phyloP scores from a whole-genome alignment of 1,140 invertebrate genomes.

The Eulimnadia texana region DNA sequence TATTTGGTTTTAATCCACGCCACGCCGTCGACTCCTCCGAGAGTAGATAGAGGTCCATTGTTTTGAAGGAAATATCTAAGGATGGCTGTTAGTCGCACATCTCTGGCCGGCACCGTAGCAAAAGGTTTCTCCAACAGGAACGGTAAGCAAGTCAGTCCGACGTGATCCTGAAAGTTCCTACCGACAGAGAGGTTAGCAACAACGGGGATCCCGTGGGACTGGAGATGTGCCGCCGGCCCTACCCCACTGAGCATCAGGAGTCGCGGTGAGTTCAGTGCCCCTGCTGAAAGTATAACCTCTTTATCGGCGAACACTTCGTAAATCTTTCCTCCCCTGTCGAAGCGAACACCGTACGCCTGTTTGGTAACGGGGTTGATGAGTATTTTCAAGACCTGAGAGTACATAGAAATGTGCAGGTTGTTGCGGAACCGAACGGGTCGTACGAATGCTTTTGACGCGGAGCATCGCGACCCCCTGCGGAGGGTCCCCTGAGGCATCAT shows the following conservation, averaged over 20 bases:
- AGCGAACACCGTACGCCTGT: conserved; percentile 58
- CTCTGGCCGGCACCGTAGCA: conserved; percentile 30
- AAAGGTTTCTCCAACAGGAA: conserved; percentile 53
- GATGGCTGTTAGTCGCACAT: conserved; percentile 31
- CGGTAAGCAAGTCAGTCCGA: conserved; percentile 61
- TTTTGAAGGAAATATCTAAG: conserved; percentile 38
- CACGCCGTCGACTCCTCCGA: conserved; percentile 52
- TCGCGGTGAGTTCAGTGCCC: conserved; percentile 62
- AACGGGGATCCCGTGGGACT: conserved; percentile 49
- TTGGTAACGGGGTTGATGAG: conserved; percentile 49
- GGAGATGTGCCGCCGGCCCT: conserved; percentile 58
- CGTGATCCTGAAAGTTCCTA: conserved; percentile 66
- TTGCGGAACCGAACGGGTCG: conserved; percentile 53
- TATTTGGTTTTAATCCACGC: conserved; percentile 59
- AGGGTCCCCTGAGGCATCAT: conserved; percentile 56
- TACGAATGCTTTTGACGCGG: conserved; percentile 64
- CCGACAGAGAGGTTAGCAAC: conserved; percentile 61
- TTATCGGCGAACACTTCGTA: conserved; percentile 43
- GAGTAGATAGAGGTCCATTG: conserved; percentile 45
- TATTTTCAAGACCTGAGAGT: conserved; percentile 52
- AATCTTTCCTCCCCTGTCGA: conserved; percentile 34
- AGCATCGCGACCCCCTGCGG: conserved; percentile 64
- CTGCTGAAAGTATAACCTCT: conserved; percentile 65
- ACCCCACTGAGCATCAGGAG: conserved; percentile 76
- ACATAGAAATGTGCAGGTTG: conserved; percentile 65